These are phyloP conservation scores for Cecropterus lyciades DNA, from an alignment of 1,140 invertebrate genomes.

Conservation along the genomic window DNA sequence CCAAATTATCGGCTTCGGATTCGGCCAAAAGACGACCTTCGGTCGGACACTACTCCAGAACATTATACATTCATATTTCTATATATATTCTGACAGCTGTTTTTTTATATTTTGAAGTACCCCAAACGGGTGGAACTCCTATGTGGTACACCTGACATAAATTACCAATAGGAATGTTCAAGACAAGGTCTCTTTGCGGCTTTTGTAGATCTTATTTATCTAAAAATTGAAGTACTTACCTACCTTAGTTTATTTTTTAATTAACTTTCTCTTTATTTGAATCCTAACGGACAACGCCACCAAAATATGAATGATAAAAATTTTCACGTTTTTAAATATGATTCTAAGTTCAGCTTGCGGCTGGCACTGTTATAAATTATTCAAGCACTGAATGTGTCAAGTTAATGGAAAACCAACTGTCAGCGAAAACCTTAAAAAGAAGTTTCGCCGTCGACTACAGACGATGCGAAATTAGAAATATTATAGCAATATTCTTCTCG, in stretches of 20 bases:
- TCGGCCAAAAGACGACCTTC: too few relatives aligned
- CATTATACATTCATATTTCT: too few relatives aligned
- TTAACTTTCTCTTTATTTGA: not conserved
- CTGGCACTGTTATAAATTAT: constrained; percentile 25
- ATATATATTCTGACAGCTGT: too few relatives aligned
- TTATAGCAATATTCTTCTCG: not conserved
- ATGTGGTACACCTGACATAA: too few relatives aligned
- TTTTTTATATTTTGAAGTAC: too few relatives aligned
- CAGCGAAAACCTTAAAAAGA: constrained; percentile 18
- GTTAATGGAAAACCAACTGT: constrained; percentile 26
- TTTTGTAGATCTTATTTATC: too few relatives aligned
- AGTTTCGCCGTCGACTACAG: constrained; percentile 2
- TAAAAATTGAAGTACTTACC: too few relatives aligned
- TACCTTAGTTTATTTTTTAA: not conserved
- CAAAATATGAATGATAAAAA: not conserved
- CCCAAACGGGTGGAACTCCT: too few relatives aligned
- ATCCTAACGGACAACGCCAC: not conserved
- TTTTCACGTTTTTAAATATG: not conserved
- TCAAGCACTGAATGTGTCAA: constrained; percentile 27
- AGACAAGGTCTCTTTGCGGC: too few relatives aligned
- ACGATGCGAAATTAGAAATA: constrained; percentile 2
- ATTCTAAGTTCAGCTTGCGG: not conserved
- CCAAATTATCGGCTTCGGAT: too few relatives aligned
- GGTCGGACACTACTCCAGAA: too few relatives aligned
- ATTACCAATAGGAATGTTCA: too few relatives aligned